Base-by-base conservation (phyloP, 2,888 invertebrate genomes). In the Pogonocherus hispidulus region DNA sequence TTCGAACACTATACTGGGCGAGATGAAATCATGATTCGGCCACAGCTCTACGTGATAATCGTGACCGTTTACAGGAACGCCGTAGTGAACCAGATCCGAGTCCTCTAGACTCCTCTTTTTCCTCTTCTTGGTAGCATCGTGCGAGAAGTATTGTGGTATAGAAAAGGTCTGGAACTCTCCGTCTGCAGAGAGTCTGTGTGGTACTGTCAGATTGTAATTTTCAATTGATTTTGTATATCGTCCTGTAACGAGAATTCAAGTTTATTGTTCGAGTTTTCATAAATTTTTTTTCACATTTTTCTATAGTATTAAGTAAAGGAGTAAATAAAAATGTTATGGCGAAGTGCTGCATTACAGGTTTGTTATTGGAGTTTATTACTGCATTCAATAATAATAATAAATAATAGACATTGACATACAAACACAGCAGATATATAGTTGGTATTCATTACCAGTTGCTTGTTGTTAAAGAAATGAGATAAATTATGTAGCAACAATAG, bases 1-100 rank as follows among this genome's bases (percentile, higher is more conserved):
- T 76, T 86, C 85, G 37, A 82, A 70, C 44, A 85, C 78, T 51
- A 83, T 75, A 69, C 82, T 75, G 1, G 88, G 87, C 3, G 88
- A 86, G 59, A 89, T 76, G 67, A 89, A 86, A 14, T 83, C 85
- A 73, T 87, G 86, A 77, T 88, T 88, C 2, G 89, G 89, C 79
- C 81, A 85, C 37, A 89, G 78, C 69, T 87, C 86, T 46, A 89
- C 73, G 56, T 87, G 86, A 69, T 87, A 84, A 57, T 84, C 80
- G 46, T 75, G 70, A 3, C 78, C 82, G 55, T 83, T 76, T 35
- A 86, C 68, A 37, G 75, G 70, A 4, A 86, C 62, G 32, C 83
- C 83, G 71, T 85, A 86, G 66, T 83, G 78, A 3, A 84, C 75
- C 37, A 71, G 62, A 41, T 81, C 76, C 20, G 80, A 75, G 66